phyloP scores from a whole-genome alignment of 2,797 vertebrate genomes.

The Manis pentadactyla region DNA sequence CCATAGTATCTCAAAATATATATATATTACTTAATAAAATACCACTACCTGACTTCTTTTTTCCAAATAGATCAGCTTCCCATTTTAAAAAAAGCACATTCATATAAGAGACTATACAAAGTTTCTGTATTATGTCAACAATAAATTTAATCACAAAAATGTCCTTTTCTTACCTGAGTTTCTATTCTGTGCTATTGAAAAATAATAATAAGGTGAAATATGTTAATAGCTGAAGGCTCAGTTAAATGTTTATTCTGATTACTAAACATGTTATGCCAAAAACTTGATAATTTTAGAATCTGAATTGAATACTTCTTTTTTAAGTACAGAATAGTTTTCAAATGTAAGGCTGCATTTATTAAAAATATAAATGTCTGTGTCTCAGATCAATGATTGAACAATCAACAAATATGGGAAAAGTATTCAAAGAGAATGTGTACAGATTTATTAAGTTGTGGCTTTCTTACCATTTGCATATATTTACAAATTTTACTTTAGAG shows the following conservation, averaged over 20 bases:
- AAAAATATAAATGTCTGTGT: constrained; percentile 28
- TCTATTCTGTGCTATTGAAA: not conserved
- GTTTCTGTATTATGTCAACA: not conserved
- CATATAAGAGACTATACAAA: not conserved
- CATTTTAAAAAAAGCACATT: not conserved
- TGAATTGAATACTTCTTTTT: not conserved
- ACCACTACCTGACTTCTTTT: not conserved
- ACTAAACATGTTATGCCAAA: not conserved
- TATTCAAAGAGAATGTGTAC: not conserved
- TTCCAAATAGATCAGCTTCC: not conserved
- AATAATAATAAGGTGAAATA: constrained; percentile 41
- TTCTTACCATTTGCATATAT: not conserved
- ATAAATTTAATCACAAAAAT: constrained; percentile 30
- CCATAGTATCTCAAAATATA: not conserved
- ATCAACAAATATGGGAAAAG: not conserved
- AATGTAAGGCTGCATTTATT: not conserved
- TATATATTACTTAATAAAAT: not conserved
- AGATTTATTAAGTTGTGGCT: not conserved
- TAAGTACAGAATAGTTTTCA: not conserved
- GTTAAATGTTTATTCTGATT: not conserved
- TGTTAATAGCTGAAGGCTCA: not conserved
- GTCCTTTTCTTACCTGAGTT: not conserved
- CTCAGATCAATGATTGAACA: not conserved
- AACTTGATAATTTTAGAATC: constrained; percentile 25
- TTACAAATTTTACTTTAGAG: constrained; percentile 10